Evolutionary conservation across 2,797 vertebrate genomes (phyloP).

Genomic region (Gouania willdenowi): DNA sequence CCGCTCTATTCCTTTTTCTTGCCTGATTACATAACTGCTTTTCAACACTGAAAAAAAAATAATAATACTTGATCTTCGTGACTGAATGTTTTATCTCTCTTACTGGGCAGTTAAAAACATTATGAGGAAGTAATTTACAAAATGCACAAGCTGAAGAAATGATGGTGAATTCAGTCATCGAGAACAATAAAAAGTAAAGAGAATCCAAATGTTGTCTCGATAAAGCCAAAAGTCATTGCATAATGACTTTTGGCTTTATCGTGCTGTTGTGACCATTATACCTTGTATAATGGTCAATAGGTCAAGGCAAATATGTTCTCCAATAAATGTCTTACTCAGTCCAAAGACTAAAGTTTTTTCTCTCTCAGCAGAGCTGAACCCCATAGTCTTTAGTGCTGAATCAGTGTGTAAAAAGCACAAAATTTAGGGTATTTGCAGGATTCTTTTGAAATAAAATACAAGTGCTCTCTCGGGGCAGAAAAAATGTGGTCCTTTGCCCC

Average conservation of each 20-base stretch:
- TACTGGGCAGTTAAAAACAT: neutral
- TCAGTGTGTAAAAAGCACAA: too few species aligned
- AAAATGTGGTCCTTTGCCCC: too few species aligned
- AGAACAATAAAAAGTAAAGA: neutral
- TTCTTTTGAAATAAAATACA: too few species aligned
- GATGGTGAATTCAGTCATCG: neutral
- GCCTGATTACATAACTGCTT: slow-evolving; percentile 1
- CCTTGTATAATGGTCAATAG: slow-evolving; percentile 4
- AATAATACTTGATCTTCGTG: neutral
- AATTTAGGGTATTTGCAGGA: too few species aligned
- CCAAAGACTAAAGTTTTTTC: slow-evolving; percentile 3
- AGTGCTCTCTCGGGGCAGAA: too few species aligned
- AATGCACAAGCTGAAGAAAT: neutral
- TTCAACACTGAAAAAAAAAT: slow-evolving; percentile 3
- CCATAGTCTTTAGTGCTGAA: neutral
- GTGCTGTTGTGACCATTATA: too few species aligned
- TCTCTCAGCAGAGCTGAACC: neutral
- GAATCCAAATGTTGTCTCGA: too few species aligned
- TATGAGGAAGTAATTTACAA: neutral
- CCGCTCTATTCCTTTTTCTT: neutral
- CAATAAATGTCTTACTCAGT: slow-evolving; percentile 7
- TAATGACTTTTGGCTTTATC: too few species aligned
- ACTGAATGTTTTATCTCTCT: neutral
- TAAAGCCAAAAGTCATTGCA: too few species aligned
- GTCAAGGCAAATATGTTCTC: neutral